Base-by-base conservation (phyloP, 2,888 invertebrate genomes). In the Heliconius erato region DNA sequence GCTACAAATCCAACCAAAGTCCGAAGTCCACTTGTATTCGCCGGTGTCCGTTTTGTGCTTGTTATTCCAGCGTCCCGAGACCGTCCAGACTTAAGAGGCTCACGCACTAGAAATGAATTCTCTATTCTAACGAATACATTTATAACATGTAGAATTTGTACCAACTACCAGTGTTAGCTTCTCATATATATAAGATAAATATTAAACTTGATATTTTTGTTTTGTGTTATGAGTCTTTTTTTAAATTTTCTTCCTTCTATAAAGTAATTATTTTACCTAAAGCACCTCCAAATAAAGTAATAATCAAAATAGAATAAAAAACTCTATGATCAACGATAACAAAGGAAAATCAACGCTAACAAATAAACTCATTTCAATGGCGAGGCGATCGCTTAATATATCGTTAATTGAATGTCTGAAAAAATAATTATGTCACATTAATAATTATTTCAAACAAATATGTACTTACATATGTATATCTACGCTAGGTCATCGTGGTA, bases 11-110 rank as follows among this genome's bases (percentile, higher is more conserved):
- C 78, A 78, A 78, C 78, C 78, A 68, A 68, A 78, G 78, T 78
- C 93, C 89, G 91, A 91, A 90, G 92, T 92, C 87, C 90, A 90
- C 91, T 91, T 90, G 93, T 94, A 94, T 94, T 94, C 93, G 90
- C 91, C 91, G 88, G 92, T 91, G 93, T 93, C 94, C 94, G 91
- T 92, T 92, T 90, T 90, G 90, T 90, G 91, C 92, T 93, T 93
- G 94, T 94, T 94, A 94, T 94, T 93, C 92, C 90, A 89, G 87
- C 89, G 90, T 87, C 88, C 88, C 87, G 88, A 89, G 90, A 89
- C 88, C 89, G 88, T 88, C 82, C 86, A 84, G 85, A 87, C 84
- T 86, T 87, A 88, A 88, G 88, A 89, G 89, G 87, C 88, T 89
- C 88, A 89, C 86, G 87, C 86, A 84, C 85, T 85, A 84, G 88